These are phyloP conservation scores for Neodontobutis hainanensis DNA, from an alignment of 2,113 vertebrate genomes.

Conservation along the genomic window DNA sequence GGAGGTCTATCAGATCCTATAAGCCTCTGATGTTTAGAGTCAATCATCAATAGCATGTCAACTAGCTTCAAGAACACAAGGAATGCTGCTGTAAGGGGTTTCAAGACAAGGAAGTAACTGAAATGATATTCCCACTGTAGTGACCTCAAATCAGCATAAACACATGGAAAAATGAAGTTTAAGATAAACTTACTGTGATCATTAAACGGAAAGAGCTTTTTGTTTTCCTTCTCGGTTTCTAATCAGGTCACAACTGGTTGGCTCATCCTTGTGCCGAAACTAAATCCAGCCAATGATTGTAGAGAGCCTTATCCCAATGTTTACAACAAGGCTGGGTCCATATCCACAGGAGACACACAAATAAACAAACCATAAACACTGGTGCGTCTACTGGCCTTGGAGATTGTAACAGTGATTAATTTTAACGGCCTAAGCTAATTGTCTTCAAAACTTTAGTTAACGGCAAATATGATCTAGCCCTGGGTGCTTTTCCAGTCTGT, in stretches of 20 bases:
- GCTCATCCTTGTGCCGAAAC: conserved; percentile 48
- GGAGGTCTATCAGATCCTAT: conserved; percentile 46
- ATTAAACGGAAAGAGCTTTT: conserved; percentile 30
- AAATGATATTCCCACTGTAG: conserved; percentile 19
- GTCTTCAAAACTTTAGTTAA: conserved; percentile 78
- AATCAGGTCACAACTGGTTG: conserved; percentile 61
- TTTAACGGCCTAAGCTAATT: conserved; percentile 78
- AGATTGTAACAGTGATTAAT: conserved; percentile 77
- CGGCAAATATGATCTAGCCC: conserved; percentile 73
- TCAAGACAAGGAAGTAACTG: conserved; percentile 33
- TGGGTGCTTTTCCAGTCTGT: conserved; percentile 63
- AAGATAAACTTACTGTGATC: conserved; percentile 37
- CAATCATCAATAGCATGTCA: conserved; percentile 49
- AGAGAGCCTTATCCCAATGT: conserved; percentile 61
- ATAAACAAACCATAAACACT: conserved; percentile 75
- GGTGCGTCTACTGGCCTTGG: conserved; percentile 52
- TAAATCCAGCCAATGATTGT: conserved; percentile 64
- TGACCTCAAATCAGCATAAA: not conserved
- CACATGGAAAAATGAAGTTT: conserved; percentile 31
- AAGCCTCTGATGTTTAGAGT: conserved; percentile 55
- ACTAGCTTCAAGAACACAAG: conserved; percentile 31
- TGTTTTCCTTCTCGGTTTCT: conserved; percentile 39
- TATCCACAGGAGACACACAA: conserved; percentile 62
- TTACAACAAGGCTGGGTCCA: conserved; percentile 59
- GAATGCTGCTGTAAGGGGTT: conserved; percentile 37